Conservation (phyloP, 64 coral and sea anemone genomes). For the Montipora foliosa region DNA sequence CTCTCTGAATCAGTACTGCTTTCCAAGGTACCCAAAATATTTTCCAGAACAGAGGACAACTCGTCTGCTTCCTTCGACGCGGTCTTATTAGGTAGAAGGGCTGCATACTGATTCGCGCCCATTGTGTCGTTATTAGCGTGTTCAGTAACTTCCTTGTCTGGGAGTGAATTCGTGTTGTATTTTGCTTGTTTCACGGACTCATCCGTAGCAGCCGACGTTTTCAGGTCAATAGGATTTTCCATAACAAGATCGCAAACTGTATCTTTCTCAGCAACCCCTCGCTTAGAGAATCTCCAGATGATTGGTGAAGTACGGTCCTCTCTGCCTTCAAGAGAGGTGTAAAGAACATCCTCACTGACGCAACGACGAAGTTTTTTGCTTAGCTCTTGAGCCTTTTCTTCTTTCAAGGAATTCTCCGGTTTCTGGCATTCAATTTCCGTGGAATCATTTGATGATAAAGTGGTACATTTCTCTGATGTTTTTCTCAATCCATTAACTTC, state of each 20-base stretch:
- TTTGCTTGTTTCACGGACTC: neutral
- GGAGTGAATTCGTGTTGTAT: neutral
- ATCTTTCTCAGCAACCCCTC: neutral
- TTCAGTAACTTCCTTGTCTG: constrained; percentile 1
- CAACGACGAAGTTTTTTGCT: neutral
- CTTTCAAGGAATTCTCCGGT: neutral
- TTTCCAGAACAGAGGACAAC: constrained; percentile 26
- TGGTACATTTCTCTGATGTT: neutral
- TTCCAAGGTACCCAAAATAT: constrained; percentile 1
- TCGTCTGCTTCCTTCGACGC: constrained; percentile 41
- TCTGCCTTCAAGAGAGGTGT: neutral
- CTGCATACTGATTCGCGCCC: neutral
- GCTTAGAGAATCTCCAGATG: constrained; percentile 7
- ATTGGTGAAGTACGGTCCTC: neutral
- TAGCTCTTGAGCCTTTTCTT: neutral
- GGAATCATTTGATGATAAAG: neutral
- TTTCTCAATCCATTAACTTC: constrained; percentile 21
- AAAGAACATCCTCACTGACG: neutral
- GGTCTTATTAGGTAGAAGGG: neutral
- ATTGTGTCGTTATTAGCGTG: neutral
- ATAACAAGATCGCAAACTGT: constrained; percentile 9
- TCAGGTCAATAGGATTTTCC: constrained; percentile 12
- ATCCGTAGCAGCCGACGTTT: neutral
- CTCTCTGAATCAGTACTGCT: constrained; percentile 14
- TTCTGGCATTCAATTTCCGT: neutral